A percentile compares a stretch with the other conserved stretches of the same genome.
Conservation (phyloP, 2,113 vertebrate species). For the Okapia johnstoni region DNA sequence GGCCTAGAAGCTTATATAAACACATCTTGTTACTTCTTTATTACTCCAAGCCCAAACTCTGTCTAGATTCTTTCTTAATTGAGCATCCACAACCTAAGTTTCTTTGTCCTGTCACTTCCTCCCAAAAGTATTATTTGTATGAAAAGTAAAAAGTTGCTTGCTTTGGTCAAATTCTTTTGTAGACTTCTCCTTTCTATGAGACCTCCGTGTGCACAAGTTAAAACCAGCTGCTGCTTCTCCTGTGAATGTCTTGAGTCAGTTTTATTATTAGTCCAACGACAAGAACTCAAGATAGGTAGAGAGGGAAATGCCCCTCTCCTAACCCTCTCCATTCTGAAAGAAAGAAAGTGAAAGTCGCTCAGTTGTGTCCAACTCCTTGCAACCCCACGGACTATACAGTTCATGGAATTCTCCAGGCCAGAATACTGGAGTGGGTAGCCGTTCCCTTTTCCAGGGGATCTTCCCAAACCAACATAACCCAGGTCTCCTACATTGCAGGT, state of each 20-base stretch:
- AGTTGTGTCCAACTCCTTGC: not conserved
- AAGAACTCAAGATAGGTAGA: not conserved
- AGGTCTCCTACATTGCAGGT: fast-evolving
- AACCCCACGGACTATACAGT: not conserved
- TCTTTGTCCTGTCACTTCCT: not conserved
- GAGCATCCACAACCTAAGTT: not conserved
- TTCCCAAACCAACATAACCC: not conserved
- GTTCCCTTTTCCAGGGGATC: not conserved
- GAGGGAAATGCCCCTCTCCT: not conserved
- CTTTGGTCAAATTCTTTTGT: not conserved
- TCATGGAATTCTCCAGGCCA: not conserved
- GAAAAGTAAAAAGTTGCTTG: not conserved
- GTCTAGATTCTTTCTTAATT: not conserved
- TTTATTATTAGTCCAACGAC: not conserved
- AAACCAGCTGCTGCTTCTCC: not conserved
- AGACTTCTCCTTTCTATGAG: not conserved
- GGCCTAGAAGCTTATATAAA: not conserved
- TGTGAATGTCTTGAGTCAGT: not conserved
- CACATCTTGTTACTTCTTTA: not conserved
- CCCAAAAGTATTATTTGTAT: not conserved
- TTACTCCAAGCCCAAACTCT: not conserved
- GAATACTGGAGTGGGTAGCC: not conserved
- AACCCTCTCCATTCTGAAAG: not conserved
- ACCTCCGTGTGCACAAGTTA: not conserved
- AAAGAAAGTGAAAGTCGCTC: not conserved